Percentiles rank a stretch among this genome's conserved stretches.
phyloP scores from a whole-genome alignment of 2,888 invertebrate species.

The Eilema caniola region DNA sequence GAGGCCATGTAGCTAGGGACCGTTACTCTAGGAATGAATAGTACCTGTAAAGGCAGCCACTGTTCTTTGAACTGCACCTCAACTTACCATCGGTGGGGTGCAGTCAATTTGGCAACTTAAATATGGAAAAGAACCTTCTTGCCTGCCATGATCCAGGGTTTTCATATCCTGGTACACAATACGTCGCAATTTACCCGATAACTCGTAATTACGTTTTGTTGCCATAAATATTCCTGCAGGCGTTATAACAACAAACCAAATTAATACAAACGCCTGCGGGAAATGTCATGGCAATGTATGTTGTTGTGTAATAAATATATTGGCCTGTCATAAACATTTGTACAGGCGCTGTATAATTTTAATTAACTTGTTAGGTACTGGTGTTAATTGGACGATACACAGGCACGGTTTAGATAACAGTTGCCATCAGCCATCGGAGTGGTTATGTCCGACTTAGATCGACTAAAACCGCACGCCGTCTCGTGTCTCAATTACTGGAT shows the following conservation, averaged over 20 bases:
- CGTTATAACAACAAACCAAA: constrained; percentile 18
- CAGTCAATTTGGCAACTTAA: too few species aligned
- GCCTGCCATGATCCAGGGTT: too few species aligned
- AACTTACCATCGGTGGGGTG: too few species aligned
- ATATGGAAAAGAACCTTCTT: too few species aligned
- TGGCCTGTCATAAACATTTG: not conserved
- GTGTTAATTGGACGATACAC: not conserved
- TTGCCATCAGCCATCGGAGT: not conserved
- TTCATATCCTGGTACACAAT: too few species aligned
- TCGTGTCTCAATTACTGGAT: too few species aligned
- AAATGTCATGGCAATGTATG: constrained; percentile 3
- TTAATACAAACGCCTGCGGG: constrained; percentile 7
- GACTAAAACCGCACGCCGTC: too few species aligned
- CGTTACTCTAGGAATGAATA: too few species aligned
- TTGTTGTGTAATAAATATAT: not conserved
- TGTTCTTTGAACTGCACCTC: too few species aligned
- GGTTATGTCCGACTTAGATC: too few species aligned
- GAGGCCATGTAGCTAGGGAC: too few species aligned
- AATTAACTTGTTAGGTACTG: not conserved
- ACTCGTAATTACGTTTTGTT: not conserved
- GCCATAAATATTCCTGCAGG: constrained; percentile 26
- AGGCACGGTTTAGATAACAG: not conserved
- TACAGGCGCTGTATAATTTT: constrained; percentile 1
- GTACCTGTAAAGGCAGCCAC: too few species aligned
- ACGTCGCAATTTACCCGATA: not conserved